Evolutionary conservation across 1,140 invertebrate genomes (phyloP), one percentile per base, ranked within the genome.

Genomic region (Drosophila funebris): DNA sequence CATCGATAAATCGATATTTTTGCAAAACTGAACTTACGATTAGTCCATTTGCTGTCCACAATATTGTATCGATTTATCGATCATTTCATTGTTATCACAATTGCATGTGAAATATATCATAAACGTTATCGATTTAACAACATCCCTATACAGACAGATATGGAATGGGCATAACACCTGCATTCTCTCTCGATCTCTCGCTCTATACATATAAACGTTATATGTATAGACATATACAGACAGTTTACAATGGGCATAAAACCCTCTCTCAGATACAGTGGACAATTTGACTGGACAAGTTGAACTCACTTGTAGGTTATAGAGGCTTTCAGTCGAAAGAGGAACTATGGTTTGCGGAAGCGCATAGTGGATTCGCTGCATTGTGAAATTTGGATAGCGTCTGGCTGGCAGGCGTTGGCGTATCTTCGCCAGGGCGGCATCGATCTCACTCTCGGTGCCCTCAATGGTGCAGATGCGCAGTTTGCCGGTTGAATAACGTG

Each of bases 381-480:
- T 93, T 16, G 96, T 96, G 27, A 98, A 93, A 78, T 95, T 93
- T 0, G 96, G 96, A 92, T 95, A 97, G 62, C 94, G 94, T 77
- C 96, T 95, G 58, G 94, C 90, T 8, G 97, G 97, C 82, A 98
- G 97, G 91, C 95, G 95, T 75, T 96, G 94, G 62, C 96, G 94
- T 61, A 98, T 97, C 93, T 97, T 94, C 60, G 94, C 94, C 79
- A 98, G 92, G 16, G 97, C 97, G 58, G 94, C 93, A 68, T 96
- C 94, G 68, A 98, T 96, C 84, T 96, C 95, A 64, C 92, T 93
- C 69, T 95, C 93, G 16, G 94, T 94, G 66, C 96, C 97, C 94
- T 97, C 95, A 80, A 98, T 94, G 56, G 94, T 93, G 93, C 97
- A 98, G 72, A 97, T 94, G 92, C 97, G 97, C 73, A 95, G 92